Percentiles rank a stretch among this genome's conserved stretches.
Conservation (phyloP, 2,113 vertebrate genomes). For the Serinus canaria region DNA sequence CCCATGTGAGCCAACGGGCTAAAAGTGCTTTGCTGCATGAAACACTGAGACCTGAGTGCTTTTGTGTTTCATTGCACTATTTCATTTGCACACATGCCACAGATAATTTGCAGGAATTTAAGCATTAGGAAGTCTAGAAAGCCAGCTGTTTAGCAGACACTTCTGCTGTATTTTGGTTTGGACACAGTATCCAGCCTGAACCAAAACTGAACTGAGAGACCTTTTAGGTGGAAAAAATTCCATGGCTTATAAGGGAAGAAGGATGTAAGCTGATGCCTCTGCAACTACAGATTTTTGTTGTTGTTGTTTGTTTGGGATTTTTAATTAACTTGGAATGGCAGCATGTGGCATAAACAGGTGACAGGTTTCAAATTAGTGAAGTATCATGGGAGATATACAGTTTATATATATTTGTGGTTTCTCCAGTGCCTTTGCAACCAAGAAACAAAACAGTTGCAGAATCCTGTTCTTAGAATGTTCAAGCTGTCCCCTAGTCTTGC, state of each 20-base stretch:
- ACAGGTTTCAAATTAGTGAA: background rate
- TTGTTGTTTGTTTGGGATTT: background rate
- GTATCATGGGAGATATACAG: background rate
- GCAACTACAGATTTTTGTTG: background rate
- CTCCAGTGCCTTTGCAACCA: background rate
- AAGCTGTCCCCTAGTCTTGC: background rate
- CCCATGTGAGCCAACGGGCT: background rate
- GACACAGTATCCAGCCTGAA: background rate
- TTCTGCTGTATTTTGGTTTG: background rate
- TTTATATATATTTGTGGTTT: background rate
- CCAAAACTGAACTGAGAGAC: background rate
- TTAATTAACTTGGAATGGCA: background rate
- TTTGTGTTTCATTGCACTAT: background rate
- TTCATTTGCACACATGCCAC: background rate
- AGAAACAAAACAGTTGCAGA: background rate
- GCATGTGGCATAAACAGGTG: background rate
- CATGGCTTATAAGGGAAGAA: background rate
- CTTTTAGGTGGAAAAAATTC: background rate
- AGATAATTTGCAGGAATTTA: background rate
- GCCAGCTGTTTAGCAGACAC: background rate
- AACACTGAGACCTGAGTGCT: background rate
- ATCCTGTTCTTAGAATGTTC: background rate
- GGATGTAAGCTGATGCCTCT: background rate
- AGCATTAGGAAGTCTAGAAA: background rate
- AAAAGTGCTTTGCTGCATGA: background rate